Conservation (phyloP, 2,888 invertebrate species). For the Amphipoea oculea region DNA sequence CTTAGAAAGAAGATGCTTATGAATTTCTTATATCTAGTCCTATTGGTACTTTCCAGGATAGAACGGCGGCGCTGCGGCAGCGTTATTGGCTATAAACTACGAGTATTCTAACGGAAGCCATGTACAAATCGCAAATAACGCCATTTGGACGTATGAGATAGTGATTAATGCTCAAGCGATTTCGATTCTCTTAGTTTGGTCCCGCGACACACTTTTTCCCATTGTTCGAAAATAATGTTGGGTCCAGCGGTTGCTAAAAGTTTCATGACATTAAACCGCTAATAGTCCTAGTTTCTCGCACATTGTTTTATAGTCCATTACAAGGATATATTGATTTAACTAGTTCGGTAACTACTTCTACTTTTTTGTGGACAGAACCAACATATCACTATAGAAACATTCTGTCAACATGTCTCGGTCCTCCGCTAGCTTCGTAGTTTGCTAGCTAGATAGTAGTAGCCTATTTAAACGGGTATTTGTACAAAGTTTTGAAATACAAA, state of each 20-base stretch:
- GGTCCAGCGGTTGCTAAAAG: slow-evolving; percentile 40
- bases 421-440: slow-evolving; percentile 17
- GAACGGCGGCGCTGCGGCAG: background rate
- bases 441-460: background rate
- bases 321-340: slow-evolving; percentile 52
- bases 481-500: slow-evolving; percentile 14
- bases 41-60: background rate
- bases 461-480: background rate
- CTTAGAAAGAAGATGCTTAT: background rate
- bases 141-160: slow-evolving; percentile 32
- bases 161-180: slow-evolving; percentile 55
- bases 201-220: slow-evolving; percentile 8
- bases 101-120: slow-evolving; percentile 30
- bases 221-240: slow-evolving; percentile 23
- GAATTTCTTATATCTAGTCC: background rate
- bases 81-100: slow-evolving; percentile 35
- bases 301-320: slow-evolving; percentile 60
- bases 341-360: slow-evolving; percentile 38
- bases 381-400: slow-evolving; percentile 46
- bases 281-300: slow-evolving; percentile 54
- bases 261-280: slow-evolving; percentile 57
- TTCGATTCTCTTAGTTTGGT: slow-evolving; percentile 30
- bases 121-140: slow-evolving; percentile 54
- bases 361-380: slow-evolving; percentile 30
- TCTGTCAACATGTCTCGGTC: slow-evolving; percentile 38